Evolutionary conservation across 2,113 vertebrate species (phyloP), one percentile per base, ranked within the genome.

Genomic region (Chelonoidis abingdonii): DNA sequence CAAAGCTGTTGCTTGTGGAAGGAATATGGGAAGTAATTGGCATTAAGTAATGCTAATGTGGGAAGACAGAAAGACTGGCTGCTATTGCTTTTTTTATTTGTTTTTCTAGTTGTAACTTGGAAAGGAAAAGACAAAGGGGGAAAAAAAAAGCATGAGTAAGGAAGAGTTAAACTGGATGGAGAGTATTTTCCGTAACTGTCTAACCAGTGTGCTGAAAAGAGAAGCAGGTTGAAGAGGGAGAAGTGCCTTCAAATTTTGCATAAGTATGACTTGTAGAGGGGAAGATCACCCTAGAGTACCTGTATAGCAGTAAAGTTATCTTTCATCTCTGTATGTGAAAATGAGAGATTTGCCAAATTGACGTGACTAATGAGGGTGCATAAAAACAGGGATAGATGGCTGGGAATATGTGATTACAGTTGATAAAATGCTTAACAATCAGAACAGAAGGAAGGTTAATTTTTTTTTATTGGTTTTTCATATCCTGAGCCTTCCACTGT

Each of bases 311-410:
- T 86, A 31, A 94, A 86, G 50, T 83, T 90, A 92, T 93, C 91
- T 90, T 89, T 8, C 31, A 38, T 25, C 47, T 80, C 27, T 86
- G 75, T n/a, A 87, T 69, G 52, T 94, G 54, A 59, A 88, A 93
- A 90, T 83, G 17, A 81, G 19, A 80, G 38, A 24, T 86, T 95
- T 94, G 78, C 90, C 78, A 95, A 95, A 83, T 65, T 86, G 78
- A 86, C 29, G n/a, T 44, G 49, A 87, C 29, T 92, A 91, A 92
- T 95, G 17, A 84, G 59, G 72, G 50, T 76, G 27, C 27, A 81
- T 75, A 84, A 89, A 95, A 93, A 78, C 82, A 19, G 35, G 72
- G 21, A 41, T 53, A 89, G 29, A 44, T 19, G 80, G 62, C 80
- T 35, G 54, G 57, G 75, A 86, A 19, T 53, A 29, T 89, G 76